A percentile compares a stretch with the other conserved stretches of the same genome.
Evolutionary conservation across 1,140 invertebrate genomes (phyloP).

Genomic region (Hyphantria cunea): DNA sequence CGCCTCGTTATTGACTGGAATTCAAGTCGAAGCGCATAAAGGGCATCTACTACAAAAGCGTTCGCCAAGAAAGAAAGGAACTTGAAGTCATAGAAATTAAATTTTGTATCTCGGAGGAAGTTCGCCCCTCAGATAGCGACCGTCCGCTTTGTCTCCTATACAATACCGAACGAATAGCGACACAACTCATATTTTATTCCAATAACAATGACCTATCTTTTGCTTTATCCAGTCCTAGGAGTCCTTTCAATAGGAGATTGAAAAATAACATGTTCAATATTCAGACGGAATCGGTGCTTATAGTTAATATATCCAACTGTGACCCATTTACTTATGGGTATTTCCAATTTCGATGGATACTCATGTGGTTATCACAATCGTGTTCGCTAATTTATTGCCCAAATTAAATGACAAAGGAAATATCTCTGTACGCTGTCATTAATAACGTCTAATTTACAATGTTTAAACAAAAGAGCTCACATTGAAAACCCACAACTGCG

Average conservation of each 20-base stretch:
- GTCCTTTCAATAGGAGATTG: constrained; percentile 52
- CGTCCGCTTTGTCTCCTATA: constrained; percentile 49
- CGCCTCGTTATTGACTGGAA: constrained; percentile 55
- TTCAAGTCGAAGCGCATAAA: constrained; percentile 61
- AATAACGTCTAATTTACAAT: constrained; percentile 50
- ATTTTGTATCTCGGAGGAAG: constrained; percentile 59
- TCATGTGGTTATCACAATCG: constrained; percentile 15
- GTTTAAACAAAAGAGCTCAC: constrained; percentile 40
- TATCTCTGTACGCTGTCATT: constrained; percentile 42
- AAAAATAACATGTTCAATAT: constrained; percentile 37
- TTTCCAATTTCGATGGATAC: constrained; percentile 17
- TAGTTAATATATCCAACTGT: constrained; percentile 16
- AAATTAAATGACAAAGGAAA: constrained; percentile 37
- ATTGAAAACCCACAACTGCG: constrained; percentile 27
- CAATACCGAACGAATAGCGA: constrained; percentile 53
- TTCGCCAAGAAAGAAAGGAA: constrained; percentile 44
- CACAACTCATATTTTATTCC: constrained; percentile 60
- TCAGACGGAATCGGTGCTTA: constrained; percentile 20
- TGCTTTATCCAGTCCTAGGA: constrained; percentile 55
- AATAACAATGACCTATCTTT: constrained; percentile 58
- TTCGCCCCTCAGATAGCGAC: constrained; percentile 38
- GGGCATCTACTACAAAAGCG: constrained; percentile 56
- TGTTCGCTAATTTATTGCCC: constrained; percentile 20
- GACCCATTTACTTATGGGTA: background rate
- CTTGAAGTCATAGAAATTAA: constrained; percentile 64